Evolutionary conservation across 2,113 vertebrate species (phyloP).

Genomic region (Mastomys natalensis): DNA sequence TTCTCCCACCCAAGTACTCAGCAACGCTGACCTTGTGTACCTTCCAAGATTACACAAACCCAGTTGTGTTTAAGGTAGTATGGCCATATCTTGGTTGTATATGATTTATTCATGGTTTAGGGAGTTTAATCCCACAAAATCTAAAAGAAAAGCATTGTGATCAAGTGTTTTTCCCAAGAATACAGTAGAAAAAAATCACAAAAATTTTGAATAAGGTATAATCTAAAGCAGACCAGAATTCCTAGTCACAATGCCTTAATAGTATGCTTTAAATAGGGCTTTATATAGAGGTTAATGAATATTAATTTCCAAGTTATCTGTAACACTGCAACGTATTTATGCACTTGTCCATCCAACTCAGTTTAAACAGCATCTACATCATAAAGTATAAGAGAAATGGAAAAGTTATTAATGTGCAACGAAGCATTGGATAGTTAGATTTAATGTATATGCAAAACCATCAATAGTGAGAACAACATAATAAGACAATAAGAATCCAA

Average conservation of each 20-base stretch:
- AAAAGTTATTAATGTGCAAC: slow-evolving; percentile 23
- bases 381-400: slow-evolving; percentile 21
- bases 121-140: not conserved
- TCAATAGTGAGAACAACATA: slow-evolving; percentile 35
- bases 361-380: not conserved
- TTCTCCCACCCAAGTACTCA: not conserved
- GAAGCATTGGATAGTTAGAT: slow-evolving; percentile 17
- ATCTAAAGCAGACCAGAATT: slow-evolving; percentile 18
- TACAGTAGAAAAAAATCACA: not conserved
- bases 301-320: not conserved
- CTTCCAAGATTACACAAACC: not conserved
- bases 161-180: not conserved
- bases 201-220: slow-evolving; percentile 29
- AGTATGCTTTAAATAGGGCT: not conserved
- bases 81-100: not conserved
- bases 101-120: not conserved
- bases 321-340: not conserved
- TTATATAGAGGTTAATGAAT: not conserved
- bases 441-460: slow-evolving; percentile 31
- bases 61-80: not conserved
- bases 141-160: not conserved
- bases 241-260: not conserved
- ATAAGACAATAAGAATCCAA: not conserved
- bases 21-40: not conserved
- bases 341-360: slow-evolving; percentile 38